Base-by-base conservation (phyloP, 2,797 vertebrate species). In the Betta splendens region DNA sequence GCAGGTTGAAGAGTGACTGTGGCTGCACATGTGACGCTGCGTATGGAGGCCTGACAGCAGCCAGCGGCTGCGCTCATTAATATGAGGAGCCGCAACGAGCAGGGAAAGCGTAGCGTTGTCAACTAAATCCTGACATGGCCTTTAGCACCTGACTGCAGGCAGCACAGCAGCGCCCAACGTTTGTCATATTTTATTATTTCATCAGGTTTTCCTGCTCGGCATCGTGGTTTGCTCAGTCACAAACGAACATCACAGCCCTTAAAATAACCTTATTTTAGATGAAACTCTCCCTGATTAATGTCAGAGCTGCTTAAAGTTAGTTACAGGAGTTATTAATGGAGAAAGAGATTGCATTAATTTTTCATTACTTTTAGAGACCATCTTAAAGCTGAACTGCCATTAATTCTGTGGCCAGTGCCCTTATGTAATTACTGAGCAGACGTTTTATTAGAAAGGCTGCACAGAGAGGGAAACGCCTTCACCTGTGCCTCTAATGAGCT, bases 1-100 rank as follows among this genome's bases (percentile, higher is more conserved):
- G 89, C 88, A 91, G 89, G 89, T 89, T 90, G 81, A 87, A 89
- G 87, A 90, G 87, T 87, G 76, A 88, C 91, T 87, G 90, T 85
- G 49, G 68, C 80, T 85, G 85, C 84, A 85, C 85, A 81, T 71
- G 71, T 75, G 75, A 75, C 33, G 50, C 63, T 75, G 72, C 55
- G 73, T 77, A 40, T 56, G 64, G 70, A 81, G 80, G 66, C 62
- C 79, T 73, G 77, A 82, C 82, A 83, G 81, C 73, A 73, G 77
- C 80, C 81, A 70, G 80, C 67, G 78, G 80, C 86, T 69, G 36
- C 21, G 18, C 75, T 81, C 78, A 80, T 83, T 84, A 86, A 81
- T 72, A 72, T 56, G 23, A 29, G 47, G 36, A 28, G 22, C 55
- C 35, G 58, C 39, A 47, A 48, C 44, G 57, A 22, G 58, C 57